Conservation (phyloP, 2,797 vertebrate genomes). For the Thalassophryne amazonica region DNA sequence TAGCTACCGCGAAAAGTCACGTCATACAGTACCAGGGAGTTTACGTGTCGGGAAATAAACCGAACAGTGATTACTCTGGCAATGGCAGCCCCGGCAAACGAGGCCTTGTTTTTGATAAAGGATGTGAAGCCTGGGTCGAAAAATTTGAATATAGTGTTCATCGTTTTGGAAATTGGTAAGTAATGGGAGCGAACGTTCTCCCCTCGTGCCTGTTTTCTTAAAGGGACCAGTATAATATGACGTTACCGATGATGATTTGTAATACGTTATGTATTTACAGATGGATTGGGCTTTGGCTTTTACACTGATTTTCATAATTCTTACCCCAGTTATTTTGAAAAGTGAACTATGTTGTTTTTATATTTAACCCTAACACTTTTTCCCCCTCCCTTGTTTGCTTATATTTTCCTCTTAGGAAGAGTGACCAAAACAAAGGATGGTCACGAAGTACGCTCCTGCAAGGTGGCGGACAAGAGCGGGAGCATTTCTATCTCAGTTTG, state of each 20-base stretch:
- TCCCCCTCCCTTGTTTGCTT: not conserved
- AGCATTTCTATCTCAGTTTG: slow-evolving; percentile 98
- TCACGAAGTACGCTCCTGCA: slow-evolving; percentile 96
- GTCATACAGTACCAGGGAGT: not conserved
- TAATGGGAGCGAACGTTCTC: slow-evolving; percentile 38
- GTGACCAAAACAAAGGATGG: slow-evolving; percentile 99
- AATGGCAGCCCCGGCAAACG: slow-evolving; percentile 83
- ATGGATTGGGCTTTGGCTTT: too few relatives aligned
- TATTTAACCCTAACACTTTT: not conserved
- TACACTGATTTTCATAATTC: fast-evolving
- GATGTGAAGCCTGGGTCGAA: slow-evolving; percentile 96
- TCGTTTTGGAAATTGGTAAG: slow-evolving; percentile 99
- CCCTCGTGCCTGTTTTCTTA: slow-evolving; percentile 39
- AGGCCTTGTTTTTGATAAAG: slow-evolving; percentile 88
- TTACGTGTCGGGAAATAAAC: not conserved
- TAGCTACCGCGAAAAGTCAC: not conserved
- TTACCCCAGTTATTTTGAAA: not conserved
- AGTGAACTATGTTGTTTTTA: not conserved
- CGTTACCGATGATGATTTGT: not conserved
- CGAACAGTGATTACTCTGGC: not conserved
- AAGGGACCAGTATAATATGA: slow-evolving; percentile 41
- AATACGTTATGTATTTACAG: too few relatives aligned
- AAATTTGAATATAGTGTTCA: slow-evolving; percentile 98
- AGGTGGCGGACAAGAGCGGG: slow-evolving; percentile 96
- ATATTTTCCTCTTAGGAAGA: slow-evolving; percentile 76